These are phyloP conservation scores for Drosophila equinoxialis DNA, from an alignment of 1,140 invertebrate species.

Conservation along the genomic window DNA sequence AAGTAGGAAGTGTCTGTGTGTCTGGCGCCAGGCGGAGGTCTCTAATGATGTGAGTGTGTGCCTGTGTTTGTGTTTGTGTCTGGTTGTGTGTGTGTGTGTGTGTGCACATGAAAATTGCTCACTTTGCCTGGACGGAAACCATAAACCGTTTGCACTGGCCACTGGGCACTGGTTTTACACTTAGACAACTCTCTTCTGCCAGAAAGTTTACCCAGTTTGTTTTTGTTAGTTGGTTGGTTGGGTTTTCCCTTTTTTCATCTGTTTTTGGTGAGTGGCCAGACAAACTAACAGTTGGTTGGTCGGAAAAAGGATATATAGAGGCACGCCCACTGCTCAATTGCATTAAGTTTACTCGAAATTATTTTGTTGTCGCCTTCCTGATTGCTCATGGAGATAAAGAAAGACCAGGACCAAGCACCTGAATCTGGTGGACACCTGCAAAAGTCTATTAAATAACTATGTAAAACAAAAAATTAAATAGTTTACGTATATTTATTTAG, in stretches of 20 bases:
- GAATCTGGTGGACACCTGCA: too few species aligned
- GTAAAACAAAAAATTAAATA: too few species aligned
- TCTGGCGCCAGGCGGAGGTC: constrained; percentile 15
- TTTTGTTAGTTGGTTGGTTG: background rate
- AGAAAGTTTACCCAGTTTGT: constrained; percentile 14
- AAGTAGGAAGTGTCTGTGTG: constrained; percentile 21
- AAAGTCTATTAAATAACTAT: too few species aligned
- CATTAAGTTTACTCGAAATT: constrained; percentile 42
- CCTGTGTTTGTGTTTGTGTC: constrained; percentile 28
- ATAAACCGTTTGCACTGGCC: constrained; percentile 25
- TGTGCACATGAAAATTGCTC: constrained; percentile 46
- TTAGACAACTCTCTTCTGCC: background rate
- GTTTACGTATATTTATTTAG: too few species aligned
- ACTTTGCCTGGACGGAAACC: constrained; percentile 56
- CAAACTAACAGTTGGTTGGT: background rate
- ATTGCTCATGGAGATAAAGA: background rate
- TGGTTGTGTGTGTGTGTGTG: constrained; percentile 26
- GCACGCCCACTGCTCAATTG: constrained; percentile 36
- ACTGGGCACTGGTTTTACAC: background rate
- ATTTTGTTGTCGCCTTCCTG: constrained; percentile 48
- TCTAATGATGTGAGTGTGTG: constrained; percentile 50
- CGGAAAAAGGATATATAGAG: constrained; percentile 5
- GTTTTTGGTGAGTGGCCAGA: constrained; percentile 11
- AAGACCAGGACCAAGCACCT: too few species aligned
- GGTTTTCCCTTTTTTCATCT: background rate